Conservation (phyloP, 53 echinoderm and acorn worm genomes). For the Arbacia lixula region DNA sequence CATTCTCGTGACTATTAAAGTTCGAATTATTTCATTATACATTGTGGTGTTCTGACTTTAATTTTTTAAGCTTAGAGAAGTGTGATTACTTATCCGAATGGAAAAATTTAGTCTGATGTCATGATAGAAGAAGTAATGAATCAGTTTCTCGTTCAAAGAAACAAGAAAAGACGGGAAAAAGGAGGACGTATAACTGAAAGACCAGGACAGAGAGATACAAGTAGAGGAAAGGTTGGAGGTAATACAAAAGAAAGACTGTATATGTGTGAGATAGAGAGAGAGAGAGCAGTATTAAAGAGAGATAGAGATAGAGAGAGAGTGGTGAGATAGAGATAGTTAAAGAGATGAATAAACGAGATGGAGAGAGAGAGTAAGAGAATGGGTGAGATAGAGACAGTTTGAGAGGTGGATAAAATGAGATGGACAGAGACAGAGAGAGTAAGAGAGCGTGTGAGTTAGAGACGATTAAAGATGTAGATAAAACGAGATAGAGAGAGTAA, state of each 20-base stretch:
- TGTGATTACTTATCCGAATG: too few relatives aligned
- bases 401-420: background rate
- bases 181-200: too few relatives aligned
- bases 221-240: background rate
- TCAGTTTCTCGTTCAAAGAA: too few relatives aligned
- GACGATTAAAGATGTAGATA: background rate
- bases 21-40: too few relatives aligned
- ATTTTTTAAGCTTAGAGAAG: too few relatives aligned
- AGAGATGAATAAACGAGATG: background rate
- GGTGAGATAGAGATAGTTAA: background rate
- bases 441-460: background rate
- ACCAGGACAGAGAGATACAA: too few relatives aligned
- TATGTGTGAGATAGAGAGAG: background rate
- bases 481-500: background rate
- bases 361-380: background rate
- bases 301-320: background rate
- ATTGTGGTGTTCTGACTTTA: too few relatives aligned
- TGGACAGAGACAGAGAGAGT: background rate
- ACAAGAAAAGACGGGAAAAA: too few relatives aligned
- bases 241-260: background rate
- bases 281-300: conserved; percentile 11
- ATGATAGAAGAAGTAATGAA: too few relatives aligned
- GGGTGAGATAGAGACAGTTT: background rate
- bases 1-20: too few relatives aligned
- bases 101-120: too few relatives aligned